Percentiles rank a stretch among this genome's conserved stretches.
These are phyloP conservation scores for Megathymus violae DNA, from an alignment of 1,140 invertebrate genomes.

Conservation along the genomic window DNA sequence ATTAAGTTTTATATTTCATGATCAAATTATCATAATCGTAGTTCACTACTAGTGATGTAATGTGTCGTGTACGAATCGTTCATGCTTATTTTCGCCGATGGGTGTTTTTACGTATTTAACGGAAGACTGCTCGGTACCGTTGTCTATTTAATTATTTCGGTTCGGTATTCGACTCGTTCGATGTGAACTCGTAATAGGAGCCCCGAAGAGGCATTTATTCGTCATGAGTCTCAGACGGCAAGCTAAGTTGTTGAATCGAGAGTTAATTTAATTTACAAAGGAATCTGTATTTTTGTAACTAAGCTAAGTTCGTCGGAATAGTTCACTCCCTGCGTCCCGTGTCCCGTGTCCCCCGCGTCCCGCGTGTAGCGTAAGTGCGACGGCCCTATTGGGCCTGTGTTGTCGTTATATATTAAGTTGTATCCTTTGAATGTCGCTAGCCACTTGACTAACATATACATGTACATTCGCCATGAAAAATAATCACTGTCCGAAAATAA, in stretches of 20 bases:
- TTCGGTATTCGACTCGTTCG: constrained; percentile 46
- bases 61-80: constrained; percentile 45
- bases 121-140: constrained; percentile 77
- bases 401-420: constrained; percentile 47
- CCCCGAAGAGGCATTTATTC: constrained; percentile 71
- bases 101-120: constrained; percentile 66
- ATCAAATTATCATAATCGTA: constrained; percentile 69
- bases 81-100: constrained; percentile 47
- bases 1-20: constrained; percentile 68
- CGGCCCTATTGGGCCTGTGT: constrained; percentile 65
- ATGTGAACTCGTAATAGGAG: constrained; percentile 48
- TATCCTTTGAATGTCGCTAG: constrained; percentile 35
- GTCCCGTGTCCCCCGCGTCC: constrained; percentile 56
- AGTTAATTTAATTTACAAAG: constrained; percentile 76
- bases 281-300: constrained; percentile 82
- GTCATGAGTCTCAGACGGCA: constrained; percentile 72
- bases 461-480: background rate
- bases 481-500: background rate
- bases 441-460: constrained; percentile 43
- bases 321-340: constrained; percentile 58
- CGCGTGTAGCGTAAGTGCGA: constrained; percentile 49
- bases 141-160: constrained; percentile 53
- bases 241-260: constrained; percentile 74
- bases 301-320: constrained; percentile 68
- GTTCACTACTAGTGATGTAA: constrained; percentile 70